Conservation (phyloP, 2,113 vertebrate species). For the Silurus meridionalis region DNA sequence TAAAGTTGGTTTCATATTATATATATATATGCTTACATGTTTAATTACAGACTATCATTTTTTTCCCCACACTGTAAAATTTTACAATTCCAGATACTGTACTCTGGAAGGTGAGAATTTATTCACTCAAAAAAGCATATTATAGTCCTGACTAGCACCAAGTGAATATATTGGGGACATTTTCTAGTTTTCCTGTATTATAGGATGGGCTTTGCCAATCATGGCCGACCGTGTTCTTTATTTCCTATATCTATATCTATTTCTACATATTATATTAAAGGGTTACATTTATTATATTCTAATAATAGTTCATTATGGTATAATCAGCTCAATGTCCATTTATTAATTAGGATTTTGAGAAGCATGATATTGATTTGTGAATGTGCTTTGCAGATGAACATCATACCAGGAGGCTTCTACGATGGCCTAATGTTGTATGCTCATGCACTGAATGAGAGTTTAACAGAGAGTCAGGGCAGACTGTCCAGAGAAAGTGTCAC, state of each 20-base stretch:
- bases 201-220: not conserved
- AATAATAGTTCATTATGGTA: not conserved
- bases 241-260: not conserved
- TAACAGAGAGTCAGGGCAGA: conserved; percentile 68
- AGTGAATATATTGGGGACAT: not conserved
- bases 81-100: not conserved
- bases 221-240: not conserved
- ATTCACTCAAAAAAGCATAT: not conserved
- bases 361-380: not conserved
- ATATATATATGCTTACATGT: not conserved
- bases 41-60: not conserved
- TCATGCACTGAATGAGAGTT: conserved; percentile 85
- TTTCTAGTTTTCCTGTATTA: not conserved
- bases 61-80: not conserved
- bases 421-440: conserved; percentile 90
- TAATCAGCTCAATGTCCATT: not conserved
- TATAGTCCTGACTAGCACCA: not conserved
- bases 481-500: conserved; percentile 79
- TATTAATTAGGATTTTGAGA: not conserved
- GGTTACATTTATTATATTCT: not conserved
- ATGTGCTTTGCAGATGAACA: conserved; percentile 82
- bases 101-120: not conserved
- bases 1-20: too few species aligned
- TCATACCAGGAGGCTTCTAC: conserved; percentile 93
- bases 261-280: not conserved